phyloP scores from a whole-genome alignment of 1,140 invertebrate species.

The Drosophila asahinai region DNA sequence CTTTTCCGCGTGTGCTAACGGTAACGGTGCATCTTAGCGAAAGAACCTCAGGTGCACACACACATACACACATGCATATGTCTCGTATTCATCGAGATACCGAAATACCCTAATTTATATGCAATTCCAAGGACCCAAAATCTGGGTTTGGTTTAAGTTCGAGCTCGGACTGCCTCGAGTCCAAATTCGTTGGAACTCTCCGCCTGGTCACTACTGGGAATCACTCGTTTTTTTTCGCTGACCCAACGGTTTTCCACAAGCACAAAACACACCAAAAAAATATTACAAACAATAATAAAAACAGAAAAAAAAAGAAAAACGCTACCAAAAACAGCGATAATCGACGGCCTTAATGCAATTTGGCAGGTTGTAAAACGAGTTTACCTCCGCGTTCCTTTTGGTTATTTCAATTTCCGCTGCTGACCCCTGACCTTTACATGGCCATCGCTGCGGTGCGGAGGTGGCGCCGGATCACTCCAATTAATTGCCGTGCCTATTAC shows the following conservation, averaged over 20 bases:
- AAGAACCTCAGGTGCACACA: neutral
- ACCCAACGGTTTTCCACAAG: constrained; percentile 15
- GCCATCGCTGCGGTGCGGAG: constrained; percentile 16
- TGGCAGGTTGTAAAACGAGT: constrained; percentile 63
- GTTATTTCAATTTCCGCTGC: constrained; percentile 51
- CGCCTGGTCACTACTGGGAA: neutral
- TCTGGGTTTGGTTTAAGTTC: neutral
- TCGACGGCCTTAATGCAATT: constrained; percentile 43
- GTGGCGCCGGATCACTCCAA: constrained; percentile 8
- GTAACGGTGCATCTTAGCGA: constrained; percentile 7
- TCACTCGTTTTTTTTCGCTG: constrained; percentile 20
- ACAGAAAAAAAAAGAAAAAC: constrained; percentile 5
- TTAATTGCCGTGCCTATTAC: constrained; percentile 4
- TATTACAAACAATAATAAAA: neutral
- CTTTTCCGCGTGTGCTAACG: neutral
- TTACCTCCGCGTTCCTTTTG: constrained; percentile 61
- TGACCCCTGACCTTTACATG: constrained; percentile 70
- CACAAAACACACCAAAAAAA: constrained; percentile 3
- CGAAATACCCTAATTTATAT: neutral
- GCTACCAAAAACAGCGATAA: constrained; percentile 10
- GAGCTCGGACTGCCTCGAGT: constrained; percentile 3
- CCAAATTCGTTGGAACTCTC: constrained; percentile 18
- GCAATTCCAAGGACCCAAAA: constrained; percentile 13
- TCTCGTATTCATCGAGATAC: neutral
- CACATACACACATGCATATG: neutral